Evolutionary conservation across 2,113 vertebrate species (phyloP).

Genomic region (Uropsilus gracilis): DNA sequence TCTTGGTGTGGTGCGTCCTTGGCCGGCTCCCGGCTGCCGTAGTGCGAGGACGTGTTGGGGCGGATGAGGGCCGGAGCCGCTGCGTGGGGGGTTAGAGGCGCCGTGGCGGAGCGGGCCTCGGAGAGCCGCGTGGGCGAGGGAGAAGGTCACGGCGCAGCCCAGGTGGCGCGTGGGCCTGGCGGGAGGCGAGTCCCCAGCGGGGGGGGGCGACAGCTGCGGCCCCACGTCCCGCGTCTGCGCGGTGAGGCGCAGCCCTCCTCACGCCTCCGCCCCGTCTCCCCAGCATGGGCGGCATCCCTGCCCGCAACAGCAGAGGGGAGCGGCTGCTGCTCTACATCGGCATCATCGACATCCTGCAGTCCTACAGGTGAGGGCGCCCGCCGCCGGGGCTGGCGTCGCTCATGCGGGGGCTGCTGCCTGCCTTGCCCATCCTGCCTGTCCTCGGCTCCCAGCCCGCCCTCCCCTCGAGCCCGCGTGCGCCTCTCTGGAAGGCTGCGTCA

Average conservation of each 20-base stretch:
- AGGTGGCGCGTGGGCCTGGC: no score
- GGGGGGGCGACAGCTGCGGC: no score
- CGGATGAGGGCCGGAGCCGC: no score
- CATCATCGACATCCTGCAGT: constrained; percentile 96
- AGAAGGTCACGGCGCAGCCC: no score
- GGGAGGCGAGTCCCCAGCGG: no score
- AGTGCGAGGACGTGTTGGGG: no score
- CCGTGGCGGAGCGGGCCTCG: no score
- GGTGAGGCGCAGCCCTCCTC: neutral
- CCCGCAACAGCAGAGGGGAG: constrained; percentile 92
- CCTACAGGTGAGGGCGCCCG: constrained; percentile 90
- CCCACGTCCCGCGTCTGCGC: no score
- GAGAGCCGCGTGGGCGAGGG: no score
- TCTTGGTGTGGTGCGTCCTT: no score
- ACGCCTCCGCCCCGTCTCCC: neutral
- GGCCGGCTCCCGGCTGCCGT: no score
- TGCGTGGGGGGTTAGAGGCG: no score
- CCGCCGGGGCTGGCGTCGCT: neutral
- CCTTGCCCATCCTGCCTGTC: neutral
- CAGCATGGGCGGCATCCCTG: constrained; percentile 97
- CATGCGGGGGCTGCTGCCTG: neutral
- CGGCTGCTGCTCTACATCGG: constrained; percentile 94
- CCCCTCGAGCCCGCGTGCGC: neutral
- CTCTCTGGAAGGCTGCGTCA: constrained; percentile 48
- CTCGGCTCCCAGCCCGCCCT: neutral